Evolutionary conservation across 2,888 invertebrate genomes (phyloP), one percentile per base, ranked within the genome.

Genomic region (Bimastos eiseni): DNA sequence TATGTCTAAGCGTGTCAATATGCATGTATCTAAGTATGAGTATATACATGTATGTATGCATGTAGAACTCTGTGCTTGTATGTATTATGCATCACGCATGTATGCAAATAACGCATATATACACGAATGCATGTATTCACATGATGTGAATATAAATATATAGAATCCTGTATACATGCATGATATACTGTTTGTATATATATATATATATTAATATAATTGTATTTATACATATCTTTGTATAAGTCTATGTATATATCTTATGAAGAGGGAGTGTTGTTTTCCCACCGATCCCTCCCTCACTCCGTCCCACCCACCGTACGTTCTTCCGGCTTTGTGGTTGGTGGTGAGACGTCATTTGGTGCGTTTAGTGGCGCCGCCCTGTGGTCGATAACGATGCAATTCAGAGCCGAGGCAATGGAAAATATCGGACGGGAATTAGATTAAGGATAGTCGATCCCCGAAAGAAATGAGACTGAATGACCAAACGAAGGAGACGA

Each of bases 331-430:
- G 17, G 5, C 38, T 38, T 5, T 15, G 41, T 44, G 49, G 8
- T 17, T 6, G n/a, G 11, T 11, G 70, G 30, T n/a, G 30, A 70
- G 70, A n/a, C 70, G 70, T 70, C 70, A 70, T 70, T 70, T 70
- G 70, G 70, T 70, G 70, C 70, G 70, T 70, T 70, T 70, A 70
- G 70, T 70, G 70, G 70, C n/a, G 70, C 70, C 70, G 70, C 70
- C 70, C 1, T 70, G 30, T 11, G 70, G 70, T 70, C 70, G 70
- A 70, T 70, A 70, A 70, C n/a, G 70, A 70, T n/a, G 70, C 70
- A 70, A 70, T 70, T 70, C 70, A 70, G n/a, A n/a, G 30, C 30
- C n/a, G 8, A n/a, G 8, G 70, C 8, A 70, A 70, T 70, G 70
- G 70, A 70, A 70, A n/a, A 70, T 70, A 30, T 70, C 13, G 30